A percentile compares a stretch with the other conserved stretches of the same genome.
Evolutionary conservation across 2,888 invertebrate genomes (phyloP).

Genomic region (Crioceris asparagi): DNA sequence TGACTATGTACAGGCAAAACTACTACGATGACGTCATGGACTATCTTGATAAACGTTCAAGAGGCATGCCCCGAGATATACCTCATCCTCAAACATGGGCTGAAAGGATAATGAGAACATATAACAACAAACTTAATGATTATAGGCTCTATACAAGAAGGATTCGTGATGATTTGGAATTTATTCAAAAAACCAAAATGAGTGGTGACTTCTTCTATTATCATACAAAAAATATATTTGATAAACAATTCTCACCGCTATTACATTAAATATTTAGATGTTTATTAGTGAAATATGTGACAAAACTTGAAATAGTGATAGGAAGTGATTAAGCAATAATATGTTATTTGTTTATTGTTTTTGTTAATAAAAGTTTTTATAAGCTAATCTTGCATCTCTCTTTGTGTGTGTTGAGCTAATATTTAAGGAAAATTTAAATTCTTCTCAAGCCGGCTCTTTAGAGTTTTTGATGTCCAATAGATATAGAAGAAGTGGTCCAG

Average conservation of each 20-base stretch:
- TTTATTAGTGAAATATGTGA: too few species aligned
- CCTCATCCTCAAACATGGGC: constrained; percentile 80
- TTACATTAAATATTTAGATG: constrained; percentile 20
- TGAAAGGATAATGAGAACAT: constrained; percentile 67
- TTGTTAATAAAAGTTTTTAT: too few species aligned
- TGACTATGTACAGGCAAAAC: constrained; percentile 75
- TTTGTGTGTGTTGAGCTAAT: too few species aligned
- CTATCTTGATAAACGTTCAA: constrained; percentile 66
- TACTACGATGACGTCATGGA: constrained; percentile 80
- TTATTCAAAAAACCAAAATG: constrained; percentile 52
- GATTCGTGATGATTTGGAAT: constrained; percentile 30
- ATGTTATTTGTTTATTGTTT: too few species aligned
- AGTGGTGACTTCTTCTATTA: constrained; percentile 61
- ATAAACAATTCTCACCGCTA: constrained; percentile 54
- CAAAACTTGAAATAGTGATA: too few species aligned
- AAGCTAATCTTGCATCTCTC: too few species aligned
- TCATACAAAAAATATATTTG: constrained; percentile 64
- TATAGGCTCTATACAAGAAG: constrained; percentile 25
- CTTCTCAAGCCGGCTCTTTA: too few species aligned
- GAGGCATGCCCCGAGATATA: constrained; percentile 53
- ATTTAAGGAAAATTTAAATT: too few species aligned
- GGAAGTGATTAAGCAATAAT: too few species aligned
- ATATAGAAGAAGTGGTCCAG: too few species aligned
- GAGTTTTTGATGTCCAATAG: too few species aligned
- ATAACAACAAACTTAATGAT: constrained; percentile 38